Percentiles rank a stretch among this genome's conserved stretches.
Evolutionary conservation across 2,113 vertebrate species (phyloP).

Genomic region (Ictalurus furcatus): DNA sequence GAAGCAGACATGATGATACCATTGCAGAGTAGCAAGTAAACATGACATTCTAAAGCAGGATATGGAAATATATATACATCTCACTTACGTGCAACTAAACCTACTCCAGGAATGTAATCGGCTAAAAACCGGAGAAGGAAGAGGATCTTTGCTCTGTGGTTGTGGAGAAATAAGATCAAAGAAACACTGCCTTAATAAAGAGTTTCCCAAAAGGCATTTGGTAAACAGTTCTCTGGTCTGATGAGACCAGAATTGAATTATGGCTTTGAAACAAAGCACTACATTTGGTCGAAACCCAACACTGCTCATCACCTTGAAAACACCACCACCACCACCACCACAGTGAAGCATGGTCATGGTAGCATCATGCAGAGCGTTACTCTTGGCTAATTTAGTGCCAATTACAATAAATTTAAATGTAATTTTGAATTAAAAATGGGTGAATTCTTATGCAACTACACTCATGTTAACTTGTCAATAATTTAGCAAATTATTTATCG

Average conservation of each 20-base stretch:
- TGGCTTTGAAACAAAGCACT: not conserved
- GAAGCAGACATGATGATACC: not conserved
- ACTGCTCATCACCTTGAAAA: not conserved
- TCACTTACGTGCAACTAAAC: conserved; percentile 87
- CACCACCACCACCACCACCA: not conserved
- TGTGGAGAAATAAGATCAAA: not conserved
- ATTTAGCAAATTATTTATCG: not conserved
- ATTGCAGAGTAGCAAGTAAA: not conserved
- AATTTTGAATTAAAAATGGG: not conserved
- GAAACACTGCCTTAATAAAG: not conserved
- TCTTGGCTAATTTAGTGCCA: not conserved
- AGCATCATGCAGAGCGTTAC: not conserved
- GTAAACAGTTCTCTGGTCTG: not conserved
- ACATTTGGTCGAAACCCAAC: not conserved
- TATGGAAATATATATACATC: not conserved
- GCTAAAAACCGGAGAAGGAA: conserved; percentile 86
- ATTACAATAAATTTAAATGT: not conserved
- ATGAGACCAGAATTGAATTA: not conserved
- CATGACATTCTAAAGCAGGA: not conserved
- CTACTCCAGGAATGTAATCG: conserved; percentile 86
- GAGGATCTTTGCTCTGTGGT: conserved; percentile 84
- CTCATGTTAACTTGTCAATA: not conserved
- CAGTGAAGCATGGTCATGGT: not conserved
- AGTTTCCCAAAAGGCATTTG: not conserved
- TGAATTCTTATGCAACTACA: not conserved